Percentiles rank a stretch among this genome's conserved stretches.
These are phyloP conservation scores for Sesia bembeciformis DNA, from an alignment of 2,888 invertebrate genomes.

Conservation along the genomic window DNA sequence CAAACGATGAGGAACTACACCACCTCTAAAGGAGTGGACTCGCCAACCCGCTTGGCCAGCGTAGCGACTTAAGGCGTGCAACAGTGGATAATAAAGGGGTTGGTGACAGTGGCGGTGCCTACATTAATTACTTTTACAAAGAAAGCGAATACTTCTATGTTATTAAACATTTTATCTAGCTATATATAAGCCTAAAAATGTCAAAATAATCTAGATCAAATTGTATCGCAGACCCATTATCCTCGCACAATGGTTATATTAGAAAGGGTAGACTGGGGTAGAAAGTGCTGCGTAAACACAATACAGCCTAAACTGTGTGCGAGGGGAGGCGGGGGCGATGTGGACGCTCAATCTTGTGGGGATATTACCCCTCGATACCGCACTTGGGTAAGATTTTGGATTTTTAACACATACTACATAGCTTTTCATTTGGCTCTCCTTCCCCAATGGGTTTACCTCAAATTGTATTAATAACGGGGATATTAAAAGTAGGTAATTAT, in stretches of 20 bases:
- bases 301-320: constrained; percentile 2
- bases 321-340: background rate
- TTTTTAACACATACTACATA: too few relatives aligned
- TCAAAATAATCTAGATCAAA: background rate
- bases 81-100: too few relatives aligned
- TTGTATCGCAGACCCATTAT: background rate
- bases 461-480: background rate
- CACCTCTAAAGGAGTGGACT: too few relatives aligned
- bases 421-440: background rate
- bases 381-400: background rate
- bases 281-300: constrained; percentile 6
- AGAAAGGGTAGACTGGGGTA: background rate
- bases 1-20: too few relatives aligned
- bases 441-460: background rate
- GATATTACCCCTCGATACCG: background rate
- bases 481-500: background rate
- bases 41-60: too few relatives aligned
- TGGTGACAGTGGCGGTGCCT: too few relatives aligned
- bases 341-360: background rate
- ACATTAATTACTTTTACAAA: too few relatives aligned
- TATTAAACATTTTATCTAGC: too few relatives aligned
- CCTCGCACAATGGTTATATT: background rate
- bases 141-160: too few relatives aligned
- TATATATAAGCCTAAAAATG: too few relatives aligned
- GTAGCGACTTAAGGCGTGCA: too few relatives aligned